Percentiles rank a stretch among this genome's conserved stretches.
Conservation (phyloP, 2,888 invertebrate species). For the Bombylius discolor region DNA sequence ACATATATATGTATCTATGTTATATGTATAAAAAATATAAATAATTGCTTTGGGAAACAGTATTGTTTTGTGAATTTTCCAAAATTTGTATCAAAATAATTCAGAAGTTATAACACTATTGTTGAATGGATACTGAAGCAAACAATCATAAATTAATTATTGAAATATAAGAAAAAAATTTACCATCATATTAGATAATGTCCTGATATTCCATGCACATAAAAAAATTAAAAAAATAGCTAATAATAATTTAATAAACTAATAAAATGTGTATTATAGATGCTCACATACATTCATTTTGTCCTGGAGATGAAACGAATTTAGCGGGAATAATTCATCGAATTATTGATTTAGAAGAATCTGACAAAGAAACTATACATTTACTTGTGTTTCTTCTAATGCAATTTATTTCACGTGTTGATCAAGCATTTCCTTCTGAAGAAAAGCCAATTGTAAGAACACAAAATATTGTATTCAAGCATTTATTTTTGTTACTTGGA, state of each 20-base stretch:
- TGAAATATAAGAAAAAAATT: no score
- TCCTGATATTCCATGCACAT: background rate
- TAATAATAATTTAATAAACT: background rate
- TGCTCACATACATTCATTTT: conserved; percentile 69
- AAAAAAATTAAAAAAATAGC: background rate
- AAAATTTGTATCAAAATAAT: no score
- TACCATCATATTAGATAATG: no score
- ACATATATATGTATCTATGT: no score
- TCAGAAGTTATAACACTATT: no score
- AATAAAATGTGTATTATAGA: conserved; percentile 39
- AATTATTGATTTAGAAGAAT: conserved; percentile 85
- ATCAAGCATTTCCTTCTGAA: conserved; percentile 74
- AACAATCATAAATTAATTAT: no score
- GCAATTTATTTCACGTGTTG: conserved; percentile 81
- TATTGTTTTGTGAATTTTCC: no score
- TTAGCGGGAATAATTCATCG: conserved; percentile 67
- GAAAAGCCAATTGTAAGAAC: conserved; percentile 68
- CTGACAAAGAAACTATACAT: conserved; percentile 91
- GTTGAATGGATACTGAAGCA: no score
- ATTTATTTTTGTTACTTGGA: conserved; percentile 82
- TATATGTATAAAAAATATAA: no score
- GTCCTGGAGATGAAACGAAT: conserved; percentile 70
- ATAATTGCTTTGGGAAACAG: no score
- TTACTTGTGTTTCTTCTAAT: conserved; percentile 88
- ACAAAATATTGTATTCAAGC: conserved; percentile 78